Evolutionary conservation across 2,888 invertebrate species (phyloP), one percentile per base, ranked within the genome.

Genomic region (Augiades crinisus): DNA sequence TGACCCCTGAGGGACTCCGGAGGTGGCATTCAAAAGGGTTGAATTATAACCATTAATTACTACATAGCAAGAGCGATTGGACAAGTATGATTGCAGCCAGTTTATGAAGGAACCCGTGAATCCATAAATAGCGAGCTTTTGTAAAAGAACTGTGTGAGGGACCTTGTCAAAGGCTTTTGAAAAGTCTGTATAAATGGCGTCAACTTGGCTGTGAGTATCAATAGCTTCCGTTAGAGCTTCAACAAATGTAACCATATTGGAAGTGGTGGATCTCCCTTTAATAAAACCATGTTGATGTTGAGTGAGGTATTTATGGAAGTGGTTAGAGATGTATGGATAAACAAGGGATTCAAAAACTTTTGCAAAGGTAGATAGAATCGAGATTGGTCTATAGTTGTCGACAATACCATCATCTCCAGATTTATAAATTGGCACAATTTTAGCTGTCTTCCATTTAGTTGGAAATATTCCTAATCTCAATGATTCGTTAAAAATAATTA

Each of bases 251-350:
- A 40, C 6, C 7, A 55, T 37, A 22, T 55, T 55, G 3, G 46
- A 10, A 3, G 16, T 16, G 1, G 34, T 34, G n/a, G 50, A 51
- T n/a, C 31, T 21, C 5, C 44, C 43, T 16, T 30, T 45, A 2
- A 41, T 21, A 47, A 56, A 56, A 4, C 56, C 53, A 21, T 56
- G 53, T 27, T 56, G 56, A 6, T 47, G 14, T 6, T 13, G 10
- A n/a, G 36, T 47, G 8, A 53, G 30, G 10, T 27, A 24, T 8
- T 19, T 31, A 8, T 43, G 31, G 7, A 43, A 17, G 27, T 50
- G 46, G 6, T 21, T 16, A 1, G 36, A 22, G 3, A 56, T 21
- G 6, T 31, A 6, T 5, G 49, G 46, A 21, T 17, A 22, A 7
- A 53, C 27, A 7, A 54, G 17, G 13, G 33, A 22, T 36, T 54